Base-by-base conservation (phyloP, 2,113 vertebrate genomes). In the Rhea pennata region DNA sequence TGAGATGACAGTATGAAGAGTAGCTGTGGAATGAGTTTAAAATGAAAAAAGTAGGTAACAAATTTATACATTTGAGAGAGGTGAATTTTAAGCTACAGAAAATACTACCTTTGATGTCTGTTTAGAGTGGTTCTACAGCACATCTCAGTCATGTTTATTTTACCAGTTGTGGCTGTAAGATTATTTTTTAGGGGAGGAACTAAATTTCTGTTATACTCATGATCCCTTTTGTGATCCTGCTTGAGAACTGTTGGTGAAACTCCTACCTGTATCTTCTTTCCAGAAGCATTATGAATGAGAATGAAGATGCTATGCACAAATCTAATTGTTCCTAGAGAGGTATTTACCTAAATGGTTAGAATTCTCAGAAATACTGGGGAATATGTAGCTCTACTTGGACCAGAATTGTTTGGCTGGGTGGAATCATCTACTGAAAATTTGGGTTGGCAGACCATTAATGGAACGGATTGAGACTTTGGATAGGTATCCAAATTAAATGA, bases 281-380 rank as follows among this genome's bases (percentile, higher is more conserved):
- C 61, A 46, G 65, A 21, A 65, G 6, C 12, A 0, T 19, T 10
- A 0, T 11, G 74, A 8, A 22, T 51, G 17, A 76, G n/a, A 2
- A 3, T 3, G 39, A 59, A 50, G 81, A 12, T 59, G 67, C 66
- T 64, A 2, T 10, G 1, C 2, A 0, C 3, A 16, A 5, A 17
- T 9, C 10, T 17, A 2, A 12, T 5, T 3, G 20, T 10, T 81
- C 46, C 61, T 46, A 3, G 69, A 2, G n/a, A 2, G 8, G 2
- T 20, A 29, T 58, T 74, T 72, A 9, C 27, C 8, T 3, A 1
- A 5, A 2, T 2, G 53, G 2, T n/a, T 15, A 0, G 2, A 4
- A 40, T 5, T 14, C 87, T 42, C 17, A 1, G 54, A 4, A 54
- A 56, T 22, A 66, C 39, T 84, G 76, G 23, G 59, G 27, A 69